Evolutionary conservation across 2,113 vertebrate species (phyloP), one percentile per base, ranked within the genome.

Genomic region (Cairina moschata): DNA sequence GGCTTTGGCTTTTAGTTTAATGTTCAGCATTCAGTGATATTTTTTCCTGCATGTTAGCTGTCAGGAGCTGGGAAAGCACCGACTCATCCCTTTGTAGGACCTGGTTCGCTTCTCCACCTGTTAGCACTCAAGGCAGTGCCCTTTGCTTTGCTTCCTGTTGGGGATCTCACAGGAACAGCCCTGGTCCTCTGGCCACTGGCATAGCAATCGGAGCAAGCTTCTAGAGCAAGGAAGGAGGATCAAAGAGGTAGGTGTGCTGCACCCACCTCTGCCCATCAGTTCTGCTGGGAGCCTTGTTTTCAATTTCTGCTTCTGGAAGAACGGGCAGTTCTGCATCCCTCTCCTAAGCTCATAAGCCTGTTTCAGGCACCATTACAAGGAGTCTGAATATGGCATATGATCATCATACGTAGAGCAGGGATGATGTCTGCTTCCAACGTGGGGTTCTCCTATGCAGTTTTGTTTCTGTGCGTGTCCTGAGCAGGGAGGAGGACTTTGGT

Each of bases 401-500:
- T n/a, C 59, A 3, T 40, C 0, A 0, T 31, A 29, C 32, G 4
- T 3, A 1, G 14, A 46, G 34, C 32, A 79, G 60, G 58, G 65
- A 31, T 60, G 67, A 32, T 31, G 3, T 16, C 44, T 69, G 42
- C 54, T 86, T 32, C 42, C 20, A 16, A 38, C 7, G 7, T 18
- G 28, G 46, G 17, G 48, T 22, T 38, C 46, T 79, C 46, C 52
- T 34, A 20, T 29, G 31, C 31, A 28, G 36, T 7, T 28, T 55
- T 40, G 44, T 17, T 50, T 69, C 48, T 68, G 5, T 26, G 7
- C 6, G 0, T 15, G 32, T 42, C 59, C 65, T 50, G 40, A 16
- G 5, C 25, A 7, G 34, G 9, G 22, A 31, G 11, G 16, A 31
- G 11, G 21, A 29, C 65, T 52, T 72, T n/a, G 31, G 34, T 28